phyloP scores from a whole-genome alignment of 2,797 vertebrate species.

The Melanotaenia trifasciata region DNA sequence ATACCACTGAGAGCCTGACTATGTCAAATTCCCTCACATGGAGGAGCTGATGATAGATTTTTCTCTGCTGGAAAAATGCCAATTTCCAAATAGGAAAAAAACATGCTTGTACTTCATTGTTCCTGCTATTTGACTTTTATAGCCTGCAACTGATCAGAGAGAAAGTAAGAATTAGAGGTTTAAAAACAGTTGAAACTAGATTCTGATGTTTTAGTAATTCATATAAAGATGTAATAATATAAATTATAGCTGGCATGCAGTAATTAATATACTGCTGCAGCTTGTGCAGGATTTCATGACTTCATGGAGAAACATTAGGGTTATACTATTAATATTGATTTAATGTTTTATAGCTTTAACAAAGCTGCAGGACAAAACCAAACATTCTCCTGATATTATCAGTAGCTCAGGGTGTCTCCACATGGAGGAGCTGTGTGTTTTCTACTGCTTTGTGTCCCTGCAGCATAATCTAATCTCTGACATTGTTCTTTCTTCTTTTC shows the following conservation, averaged over 20 bases:
- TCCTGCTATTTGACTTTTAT: conserved; percentile 24
- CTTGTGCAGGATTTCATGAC: conserved; percentile 10
- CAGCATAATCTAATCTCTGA: conserved; percentile 48
- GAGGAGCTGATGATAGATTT: conserved; percentile 33
- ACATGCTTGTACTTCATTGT: conserved; percentile 7
- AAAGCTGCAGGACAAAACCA: conserved; percentile 39
- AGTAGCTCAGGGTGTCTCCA: conserved; percentile 26
- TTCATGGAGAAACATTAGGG: conserved; percentile 26
- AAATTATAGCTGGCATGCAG: conserved; percentile 9
- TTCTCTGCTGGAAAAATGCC: conserved; percentile 15
- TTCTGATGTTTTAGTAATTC: conserved; percentile 6
- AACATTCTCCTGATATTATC: conserved; percentile 24
- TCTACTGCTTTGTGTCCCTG: conserved; percentile 34
- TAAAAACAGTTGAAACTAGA: conserved; percentile 6
- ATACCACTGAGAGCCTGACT: conserved; percentile 41
- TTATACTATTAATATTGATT: conserved; percentile 30
- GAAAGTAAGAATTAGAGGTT: conserved; percentile 22
- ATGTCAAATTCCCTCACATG: conserved; percentile 43
- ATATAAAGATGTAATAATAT: not conserved
- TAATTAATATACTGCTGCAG: conserved; percentile 23
- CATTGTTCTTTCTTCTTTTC: conserved; percentile 72
- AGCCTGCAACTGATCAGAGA: conserved; percentile 1
- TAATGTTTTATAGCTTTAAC: conserved; percentile 33
- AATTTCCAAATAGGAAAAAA: conserved; percentile 34
- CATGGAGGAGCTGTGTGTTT: conserved; percentile 39